Evolutionary conservation across 2,888 invertebrate genomes (phyloP).

Genomic region (Spodoptera picta): DNA sequence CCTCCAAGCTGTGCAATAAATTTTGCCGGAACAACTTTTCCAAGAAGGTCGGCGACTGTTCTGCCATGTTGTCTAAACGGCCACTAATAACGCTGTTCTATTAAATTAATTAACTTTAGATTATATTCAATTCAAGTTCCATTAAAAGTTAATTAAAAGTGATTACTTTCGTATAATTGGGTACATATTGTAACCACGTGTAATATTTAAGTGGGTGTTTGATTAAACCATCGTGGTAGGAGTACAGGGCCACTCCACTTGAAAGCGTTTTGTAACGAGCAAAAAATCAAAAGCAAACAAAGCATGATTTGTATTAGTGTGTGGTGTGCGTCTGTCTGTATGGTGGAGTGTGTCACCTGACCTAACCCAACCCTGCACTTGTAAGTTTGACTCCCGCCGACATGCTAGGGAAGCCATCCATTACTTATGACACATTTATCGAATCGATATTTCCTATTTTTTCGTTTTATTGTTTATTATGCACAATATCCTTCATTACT

Average conservation of each 20-base stretch:
- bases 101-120: constrained; percentile 21
- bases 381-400: constrained; percentile 73
- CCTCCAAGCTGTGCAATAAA: constrained; percentile 3
- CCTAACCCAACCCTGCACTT: constrained; percentile 86
- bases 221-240: constrained; percentile 25
- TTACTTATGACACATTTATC: constrained; percentile 43
- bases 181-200: constrained; percentile 28
- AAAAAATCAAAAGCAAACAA: constrained; percentile 57
- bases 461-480: constrained; percentile 13
- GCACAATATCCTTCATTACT: constrained; percentile 5
- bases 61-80: constrained; percentile 15
- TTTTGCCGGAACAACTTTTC: constrained; percentile 20
- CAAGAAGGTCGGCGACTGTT: constrained; percentile 27
- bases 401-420: constrained; percentile 65
- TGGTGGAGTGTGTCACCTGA: constrained; percentile 83
- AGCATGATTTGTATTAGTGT: constrained; percentile 53
- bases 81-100: constrained; percentile 1
- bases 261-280: constrained; percentile 52
- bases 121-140: constrained; percentile 18
- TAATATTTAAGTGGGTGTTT: constrained; percentile 39
- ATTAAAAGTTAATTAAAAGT: constrained; percentile 29
- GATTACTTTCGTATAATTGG: constrained; percentile 28
- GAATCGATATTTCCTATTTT: constrained; percentile 42
- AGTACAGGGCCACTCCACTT: constrained; percentile 41
- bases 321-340: constrained; percentile 67